Percentiles rank a stretch among this genome's conserved stretches.
These are phyloP conservation scores for Oncorhynchus nerka DNA, from an alignment of 2,113 vertebrate genomes.

Conservation along the genomic window DNA sequence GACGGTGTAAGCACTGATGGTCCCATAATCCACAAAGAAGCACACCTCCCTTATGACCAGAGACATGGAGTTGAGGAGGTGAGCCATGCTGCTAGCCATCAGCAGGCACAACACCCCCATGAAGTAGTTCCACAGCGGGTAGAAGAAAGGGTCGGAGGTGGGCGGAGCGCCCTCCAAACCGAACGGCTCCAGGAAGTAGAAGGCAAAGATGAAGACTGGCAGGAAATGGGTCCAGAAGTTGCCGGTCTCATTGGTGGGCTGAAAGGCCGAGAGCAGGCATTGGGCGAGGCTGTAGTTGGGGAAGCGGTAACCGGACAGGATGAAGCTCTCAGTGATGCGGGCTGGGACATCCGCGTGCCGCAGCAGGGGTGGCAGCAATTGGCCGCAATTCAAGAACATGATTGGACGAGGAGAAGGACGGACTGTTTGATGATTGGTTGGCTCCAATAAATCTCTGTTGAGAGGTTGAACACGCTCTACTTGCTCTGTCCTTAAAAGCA, in stretches of 20 bases:
- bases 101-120: constrained; percentile 74
- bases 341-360: constrained; percentile 70
- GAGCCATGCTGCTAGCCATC: constrained; percentile 78
- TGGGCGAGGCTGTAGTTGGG: constrained; percentile 76
- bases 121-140: constrained; percentile 77
- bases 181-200: constrained; percentile 71
- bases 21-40: constrained; percentile 80
- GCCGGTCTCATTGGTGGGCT: constrained; percentile 77
- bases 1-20: constrained; percentile 76
- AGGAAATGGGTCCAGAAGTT: constrained; percentile 84
- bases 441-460: not conserved
- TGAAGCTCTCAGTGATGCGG: constrained; percentile 74
- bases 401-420: constrained; percentile 20
- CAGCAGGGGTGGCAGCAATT: constrained; percentile 70
- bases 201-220: constrained; percentile 72
- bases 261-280: constrained; percentile 77
- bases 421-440: not conserved
- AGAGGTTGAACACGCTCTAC: not conserved
- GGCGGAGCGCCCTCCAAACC: constrained; percentile 49
- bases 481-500: not conserved
- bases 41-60: constrained; percentile 75
- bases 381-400: constrained; percentile 57
- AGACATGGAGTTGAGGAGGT: constrained; percentile 80
- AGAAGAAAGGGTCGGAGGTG: constrained; percentile 66
- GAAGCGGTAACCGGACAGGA: constrained; percentile 68